Base-by-base conservation (phyloP, 2,888 invertebrate species). In the Polydrusus cervinus region DNA sequence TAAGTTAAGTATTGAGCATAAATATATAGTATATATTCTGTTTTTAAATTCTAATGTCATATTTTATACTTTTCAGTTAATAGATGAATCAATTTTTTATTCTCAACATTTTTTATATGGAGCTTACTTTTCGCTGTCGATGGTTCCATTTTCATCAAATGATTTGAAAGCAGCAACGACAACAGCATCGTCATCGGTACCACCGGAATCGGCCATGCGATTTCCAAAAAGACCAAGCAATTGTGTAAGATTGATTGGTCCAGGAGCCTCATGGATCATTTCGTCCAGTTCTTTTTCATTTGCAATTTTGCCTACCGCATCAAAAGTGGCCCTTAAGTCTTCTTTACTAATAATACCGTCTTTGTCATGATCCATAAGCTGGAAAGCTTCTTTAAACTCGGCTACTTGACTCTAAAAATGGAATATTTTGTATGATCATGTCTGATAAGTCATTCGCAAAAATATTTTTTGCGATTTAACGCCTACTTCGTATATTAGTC, bases 221-320 rank as follows among this genome's bases (percentile, higher is more conserved):
- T 91, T 92, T 86, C 96, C 97, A 90, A 97, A 97, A 84, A 97
- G 91, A 86, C 94, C 95, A 86, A 97, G 91, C 87, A 97, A 91
- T 90, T 97, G 97, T 84, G 97, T 97, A 92, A 97, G 97, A 91
- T 97, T 97, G 90, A 97, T 94, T 87, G 97, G 97, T 85, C 95
- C 97, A 68, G 82, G 95, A 90, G 82, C 96, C 94, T 90, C 97
- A 95, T 86, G 90, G 89, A 84, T 95, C 90, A 97, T 97, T 96
- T 85, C 94, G 83, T 97, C 96, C 84, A 97, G 91, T 89, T 97
- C 97, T 89, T 96, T 95, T 87, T 97, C 97, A 84, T 92, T 91
- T 85, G 94, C 93, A 83, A 97, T 91, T 88, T 94, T 94, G 88
- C 97, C 97, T 83, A 97, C 93, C 84, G 94, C 94, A 90, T 97